Evolutionary conservation across 1,140 invertebrate genomes (phyloP).

Genomic region (Thalassaphorura encarpata): DNA sequence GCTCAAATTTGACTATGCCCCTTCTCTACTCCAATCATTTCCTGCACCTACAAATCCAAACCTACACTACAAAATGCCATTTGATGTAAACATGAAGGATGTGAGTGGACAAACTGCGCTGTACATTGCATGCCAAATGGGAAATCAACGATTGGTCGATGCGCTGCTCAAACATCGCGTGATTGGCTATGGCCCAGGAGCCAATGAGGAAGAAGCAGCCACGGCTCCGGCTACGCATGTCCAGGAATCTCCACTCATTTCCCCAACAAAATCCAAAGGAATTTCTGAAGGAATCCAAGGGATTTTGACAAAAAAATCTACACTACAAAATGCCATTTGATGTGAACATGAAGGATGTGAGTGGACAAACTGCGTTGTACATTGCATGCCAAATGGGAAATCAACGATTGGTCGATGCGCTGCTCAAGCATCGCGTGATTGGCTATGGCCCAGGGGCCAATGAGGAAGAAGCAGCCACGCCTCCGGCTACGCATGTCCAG

Average conservation of each 20-base stretch:
- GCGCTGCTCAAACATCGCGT: slow-evolving; percentile 63
- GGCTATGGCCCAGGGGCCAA: too few species aligned
- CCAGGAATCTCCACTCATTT: too few species aligned
- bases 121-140: slow-evolving; percentile 74
- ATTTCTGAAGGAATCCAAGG: slow-evolving; percentile 79
- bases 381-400: slow-evolving; percentile 76
- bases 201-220: slow-evolving; percentile 9
- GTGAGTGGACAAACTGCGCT: slow-evolving; percentile 78
- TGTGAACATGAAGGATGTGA: slow-evolving; percentile 77
- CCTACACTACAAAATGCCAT: slow-evolving; percentile 69
- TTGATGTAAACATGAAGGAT: slow-evolving; percentile 82
- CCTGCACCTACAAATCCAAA: background rate
- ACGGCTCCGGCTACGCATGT: slow-evolving; percentile 36
- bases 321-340: slow-evolving; percentile 88
- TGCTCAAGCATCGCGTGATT: slow-evolving; percentile 64
- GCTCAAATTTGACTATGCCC: slow-evolving; percentile 72
- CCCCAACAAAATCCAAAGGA: slow-evolving; percentile 53
- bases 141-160: slow-evolving; percentile 69
- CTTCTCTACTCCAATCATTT: too few species aligned
- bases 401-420: slow-evolving; percentile 61
- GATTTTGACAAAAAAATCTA: slow-evolving; percentile 72
- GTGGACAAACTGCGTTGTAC: slow-evolving; percentile 80
- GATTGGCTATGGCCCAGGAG: too few species aligned
- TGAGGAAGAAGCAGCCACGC: slow-evolving; percentile 6
- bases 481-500: slow-evolving; percentile 39